A percentile compares a stretch with the other conserved stretches of the same genome.
Evolutionary conservation across 2,888 invertebrate species (phyloP).

Genomic region (Antheraea yamamai): DNA sequence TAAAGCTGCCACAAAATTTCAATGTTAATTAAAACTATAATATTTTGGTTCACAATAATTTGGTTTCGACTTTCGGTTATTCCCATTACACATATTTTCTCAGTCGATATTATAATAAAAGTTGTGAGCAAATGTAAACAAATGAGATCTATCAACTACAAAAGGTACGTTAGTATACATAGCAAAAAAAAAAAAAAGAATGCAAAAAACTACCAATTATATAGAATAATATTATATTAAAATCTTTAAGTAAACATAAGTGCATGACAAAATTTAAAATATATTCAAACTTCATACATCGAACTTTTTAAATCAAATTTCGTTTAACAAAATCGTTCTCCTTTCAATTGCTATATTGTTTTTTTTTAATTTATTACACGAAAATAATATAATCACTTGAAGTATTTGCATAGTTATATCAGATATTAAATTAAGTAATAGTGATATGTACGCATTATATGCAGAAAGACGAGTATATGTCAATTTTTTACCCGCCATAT

Average conservation of each 20-base stretch:
- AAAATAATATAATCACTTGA: neutral
- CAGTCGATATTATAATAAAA: slow-evolving; percentile 34
- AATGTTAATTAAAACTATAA: slow-evolving; percentile 21
- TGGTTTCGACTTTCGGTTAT: slow-evolving; percentile 29
- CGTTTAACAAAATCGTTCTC: neutral
- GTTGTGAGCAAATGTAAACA: slow-evolving; percentile 36
- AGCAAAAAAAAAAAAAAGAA: neutral
- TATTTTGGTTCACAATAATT: slow-evolving; percentile 34
- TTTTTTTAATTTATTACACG: neutral
- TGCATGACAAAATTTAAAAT: neutral
- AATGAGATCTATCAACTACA: slow-evolving; percentile 25
- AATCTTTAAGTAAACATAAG: neutral
- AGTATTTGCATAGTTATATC: neutral
- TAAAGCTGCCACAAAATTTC: slow-evolving; percentile 13
- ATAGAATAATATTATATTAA: neutral
- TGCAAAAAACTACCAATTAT: neutral
- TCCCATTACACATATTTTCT: slow-evolving; percentile 20
- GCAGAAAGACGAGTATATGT: neutral
- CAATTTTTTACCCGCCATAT: neutral
- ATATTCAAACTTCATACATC: neutral
- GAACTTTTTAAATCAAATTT: no score
- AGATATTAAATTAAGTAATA: neutral
- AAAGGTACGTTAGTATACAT: slow-evolving; percentile 9
- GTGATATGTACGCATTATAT: neutral
- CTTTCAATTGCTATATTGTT: neutral